Base-by-base conservation (phyloP, 2,113 vertebrate genomes). In the Anguilla rostrata region DNA sequence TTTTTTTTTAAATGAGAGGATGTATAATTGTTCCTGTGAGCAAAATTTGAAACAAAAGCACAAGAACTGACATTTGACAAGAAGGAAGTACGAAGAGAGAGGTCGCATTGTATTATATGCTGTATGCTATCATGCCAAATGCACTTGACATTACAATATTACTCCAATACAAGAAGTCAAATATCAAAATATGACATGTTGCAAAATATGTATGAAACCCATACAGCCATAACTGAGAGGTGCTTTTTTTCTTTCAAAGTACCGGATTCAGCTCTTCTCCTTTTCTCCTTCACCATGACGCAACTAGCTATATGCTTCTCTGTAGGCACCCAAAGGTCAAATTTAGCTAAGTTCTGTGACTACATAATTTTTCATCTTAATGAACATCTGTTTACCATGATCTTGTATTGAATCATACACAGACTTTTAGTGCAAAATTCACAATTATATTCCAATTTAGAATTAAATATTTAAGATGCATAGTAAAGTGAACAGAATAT, bases 31-130 rank as follows among this genome's bases (percentile, higher is more conserved):
- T 41, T 84, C 39, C 7, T 83, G 5, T 16, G 39, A 43, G 18
- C 75, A 43, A 60, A 57, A 57, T 11, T n/a, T 83, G 11, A 83
- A 83, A 83, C 40, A 41, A 80, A 80, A 40, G 39, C 78, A 80
- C 15, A 22, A 22, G 14, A 80, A 40, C 39, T 80, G 34, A 41
- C 14, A 41, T 14, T 80, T 3, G 20, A 18, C 3, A 40, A 1
- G 39, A 20, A 80, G 78, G 78, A 80, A 80, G 78, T 80, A 39
- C 12, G 26, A 14, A 40, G 8, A 18, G 2, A 41, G n/a, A 20
- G 39, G 78, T 40, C 41, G 71, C 26, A 75, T 80, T 80, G 39
- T 41, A 80, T 80, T 80, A 80, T 80, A 29, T 14, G n/a, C 34
- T 41, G 16, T 41, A n/a, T 29, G 20, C 18, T 80, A 12, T 80